phyloP scores from a whole-genome alignment of 2,888 invertebrate species.

The Leptopilina syphax region DNA sequence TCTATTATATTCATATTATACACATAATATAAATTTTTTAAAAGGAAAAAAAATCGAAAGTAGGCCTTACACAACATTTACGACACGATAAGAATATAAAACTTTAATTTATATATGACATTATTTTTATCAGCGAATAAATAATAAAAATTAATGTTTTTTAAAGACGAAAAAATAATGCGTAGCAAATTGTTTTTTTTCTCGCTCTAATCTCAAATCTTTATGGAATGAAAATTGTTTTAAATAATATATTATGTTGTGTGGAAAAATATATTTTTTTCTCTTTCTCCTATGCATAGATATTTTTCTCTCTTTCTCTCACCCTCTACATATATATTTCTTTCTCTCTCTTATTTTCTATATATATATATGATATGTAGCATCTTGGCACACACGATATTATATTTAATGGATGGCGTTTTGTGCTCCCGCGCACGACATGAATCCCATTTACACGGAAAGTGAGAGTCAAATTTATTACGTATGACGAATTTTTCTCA shows the following conservation, averaged over 20 bases:
- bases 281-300: no score
- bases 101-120: background rate
- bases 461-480: slow-evolving; percentile 18
- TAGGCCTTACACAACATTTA: background rate
- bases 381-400: slow-evolving; percentile 24
- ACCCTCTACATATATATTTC: no score
- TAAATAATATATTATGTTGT: no score
- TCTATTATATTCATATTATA: no score
- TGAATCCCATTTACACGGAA: slow-evolving; percentile 20
- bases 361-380: background rate
- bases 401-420: slow-evolving; percentile 14
- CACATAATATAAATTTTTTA: no score
- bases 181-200: slow-evolving; percentile 5
- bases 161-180: background rate
- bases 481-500: slow-evolving; percentile 11
- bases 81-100: background rate
- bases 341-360: no score
- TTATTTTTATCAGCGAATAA: background rate
- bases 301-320: no score
- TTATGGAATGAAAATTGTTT: background rate
- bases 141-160: background rate
- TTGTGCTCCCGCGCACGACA: slow-evolving; percentile 16
- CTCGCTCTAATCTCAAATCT: background rate
- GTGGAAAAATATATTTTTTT: no score
- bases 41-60: background rate